Base-by-base conservation (phyloP, 2,888 invertebrate genomes). In the Nymphalis polychloros region DNA sequence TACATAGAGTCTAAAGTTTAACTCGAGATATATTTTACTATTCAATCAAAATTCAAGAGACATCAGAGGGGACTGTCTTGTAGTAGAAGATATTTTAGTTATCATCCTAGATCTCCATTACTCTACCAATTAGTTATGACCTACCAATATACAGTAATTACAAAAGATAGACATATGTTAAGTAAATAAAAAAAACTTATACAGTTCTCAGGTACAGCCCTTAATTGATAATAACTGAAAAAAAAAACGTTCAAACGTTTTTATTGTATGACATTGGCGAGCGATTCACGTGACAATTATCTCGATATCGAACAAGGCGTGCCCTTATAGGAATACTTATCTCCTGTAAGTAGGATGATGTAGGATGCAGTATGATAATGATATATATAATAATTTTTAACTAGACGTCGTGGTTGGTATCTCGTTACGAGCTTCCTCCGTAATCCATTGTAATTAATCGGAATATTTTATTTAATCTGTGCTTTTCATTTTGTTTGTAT, bases 201-300 rank as follows among this genome's bases (percentile, higher is more conserved):
- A 55, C 27, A 27, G n/a, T 55, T 31, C 55, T 17, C 31, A 57
- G 35, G 27, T 8, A 57, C 16, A 7, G 2, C 17, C 35, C n/a
- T 57, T 23, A 57, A 35, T 27, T 47, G 35, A 63, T 17, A 41
- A 16, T 53, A 31, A 31, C 27, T 19, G 41, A 63, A 23, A 20
- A 53, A 63, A 35, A 35, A 20, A 13, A 41, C 20, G 20, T 19
- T 20, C 4, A 19, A 35, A 35, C 19, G 20, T 46, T 63, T 63
- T 63, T 41, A 19, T 19, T 19, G 23, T 23, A 20, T 55, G 20
- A n/a, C 13, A 48, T 49, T 10, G 55, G 41, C 17, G 27, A 47
- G 31, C 31, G 31, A 62, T 49, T 55, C 17, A 17, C 55, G 23
- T 63, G 63, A 63, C 63, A 67, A 67, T 63, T 67, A 67, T 59